A percentile compares a stretch with the other conserved stretches of the same genome.
phyloP scores from a whole-genome alignment of 1,140 invertebrate genomes.

The Hylaeus volcanicus region DNA sequence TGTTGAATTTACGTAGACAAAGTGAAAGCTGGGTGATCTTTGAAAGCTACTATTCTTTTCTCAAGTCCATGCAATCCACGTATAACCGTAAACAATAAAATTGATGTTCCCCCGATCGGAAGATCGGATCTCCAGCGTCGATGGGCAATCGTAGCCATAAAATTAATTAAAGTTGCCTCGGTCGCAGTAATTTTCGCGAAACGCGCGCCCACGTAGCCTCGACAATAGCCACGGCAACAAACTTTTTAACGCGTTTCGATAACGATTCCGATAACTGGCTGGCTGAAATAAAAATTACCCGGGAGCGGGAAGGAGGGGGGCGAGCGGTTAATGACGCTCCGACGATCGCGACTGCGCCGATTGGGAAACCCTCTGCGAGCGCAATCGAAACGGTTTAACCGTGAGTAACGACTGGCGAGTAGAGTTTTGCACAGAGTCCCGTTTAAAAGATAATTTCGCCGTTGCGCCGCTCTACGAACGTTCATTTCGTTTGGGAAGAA shows the following conservation, averaged over 20 bases:
- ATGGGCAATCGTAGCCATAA: slow-evolving; percentile 10
- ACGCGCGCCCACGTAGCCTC: not conserved
- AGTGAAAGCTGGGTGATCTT: too few relatives aligned
- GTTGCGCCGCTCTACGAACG: slow-evolving; percentile 21
- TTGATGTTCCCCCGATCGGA: too few relatives aligned
- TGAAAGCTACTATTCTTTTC: too few relatives aligned
- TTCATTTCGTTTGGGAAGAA: slow-evolving; percentile 17
- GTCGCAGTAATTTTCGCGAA: not conserved
- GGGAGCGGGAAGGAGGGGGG: not conserved
- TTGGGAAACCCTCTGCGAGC: not conserved
- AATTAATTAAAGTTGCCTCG: slow-evolving; percentile 19
- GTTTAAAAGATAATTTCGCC: slow-evolving; percentile 58
- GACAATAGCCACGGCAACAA: slow-evolving; percentile 3
- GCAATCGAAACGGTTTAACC: slow-evolving; percentile 35
- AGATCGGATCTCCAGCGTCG: slow-evolving; percentile 5
- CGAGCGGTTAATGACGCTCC: slow-evolving; percentile 9
- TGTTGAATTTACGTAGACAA: too few relatives aligned
- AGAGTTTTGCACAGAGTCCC: slow-evolving; percentile 46
- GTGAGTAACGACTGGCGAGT: slow-evolving; percentile 23
- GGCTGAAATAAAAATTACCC: slow-evolving; percentile 34
- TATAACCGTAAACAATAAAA: too few relatives aligned
- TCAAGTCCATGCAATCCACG: too few relatives aligned
- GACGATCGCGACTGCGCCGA: slow-evolving; percentile 11
- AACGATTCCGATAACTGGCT: slow-evolving; percentile 42
- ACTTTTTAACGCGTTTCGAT: slow-evolving; percentile 38